These are phyloP conservation scores for Ophion ventricosus DNA, from an alignment of 2,888 invertebrate species.

Conservation along the genomic window DNA sequence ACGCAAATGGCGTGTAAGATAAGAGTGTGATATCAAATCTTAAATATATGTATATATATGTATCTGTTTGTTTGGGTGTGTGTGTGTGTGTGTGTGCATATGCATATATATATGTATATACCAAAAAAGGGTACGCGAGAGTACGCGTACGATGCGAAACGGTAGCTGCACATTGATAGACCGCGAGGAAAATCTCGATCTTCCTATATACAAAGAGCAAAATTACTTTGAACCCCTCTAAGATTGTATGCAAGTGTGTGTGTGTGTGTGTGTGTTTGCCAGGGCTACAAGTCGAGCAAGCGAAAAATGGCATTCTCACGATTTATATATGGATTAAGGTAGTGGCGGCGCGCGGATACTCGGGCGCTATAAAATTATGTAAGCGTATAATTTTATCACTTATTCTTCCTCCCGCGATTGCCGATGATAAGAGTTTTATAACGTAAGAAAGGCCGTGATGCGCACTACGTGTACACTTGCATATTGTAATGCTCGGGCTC, in stretches of 20 bases:
- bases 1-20: constrained; percentile 59
- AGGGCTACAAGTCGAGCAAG: constrained; percentile 23
- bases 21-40: constrained; percentile 48
- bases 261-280: constrained; percentile 29
- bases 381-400: constrained; percentile 70
- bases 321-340: constrained; percentile 44
- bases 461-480: constrained; percentile 1
- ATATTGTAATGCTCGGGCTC: constrained; percentile 14
- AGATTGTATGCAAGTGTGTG: constrained; percentile 2
- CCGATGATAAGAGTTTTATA: constrained; percentile 68
- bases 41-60: background rate
- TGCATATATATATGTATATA: background rate
- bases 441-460: constrained; percentile 54
- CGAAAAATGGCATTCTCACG: constrained; percentile 63
- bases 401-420: constrained; percentile 67
- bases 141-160: constrained; percentile 56
- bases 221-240: constrained; percentile 47
- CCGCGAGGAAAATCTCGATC: constrained; percentile 53
- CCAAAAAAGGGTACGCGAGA: constrained; percentile 35
- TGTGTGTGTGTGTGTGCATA: background rate
- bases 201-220: constrained; percentile 48
- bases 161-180: constrained; percentile 60
- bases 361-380: constrained; percentile 68
- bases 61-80: background rate
- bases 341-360: constrained; percentile 35